phyloP scores from a whole-genome alignment of 2,797 vertebrate species.

The Phalanger gymnotis region DNA sequence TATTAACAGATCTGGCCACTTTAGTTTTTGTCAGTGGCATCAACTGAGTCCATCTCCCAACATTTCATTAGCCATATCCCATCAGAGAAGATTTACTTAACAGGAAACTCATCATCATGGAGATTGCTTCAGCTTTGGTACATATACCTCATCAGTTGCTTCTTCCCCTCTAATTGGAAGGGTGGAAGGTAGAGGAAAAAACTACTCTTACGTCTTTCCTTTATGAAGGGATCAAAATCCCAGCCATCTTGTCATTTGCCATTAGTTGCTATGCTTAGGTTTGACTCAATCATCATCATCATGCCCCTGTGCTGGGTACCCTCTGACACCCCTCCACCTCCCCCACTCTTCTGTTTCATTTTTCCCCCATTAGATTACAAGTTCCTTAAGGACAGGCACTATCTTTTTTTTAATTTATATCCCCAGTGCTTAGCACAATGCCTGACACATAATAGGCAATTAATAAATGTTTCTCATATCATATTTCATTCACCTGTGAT shows the following conservation, averaged over 20 bases:
- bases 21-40: slow-evolving; percentile 98
- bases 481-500: slow-evolving; percentile 91
- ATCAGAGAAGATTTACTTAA: slow-evolving; percentile 94
- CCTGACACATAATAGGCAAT: not conserved
- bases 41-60: slow-evolving; percentile 96
- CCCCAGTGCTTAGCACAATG: not conserved
- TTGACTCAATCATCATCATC: not conserved
- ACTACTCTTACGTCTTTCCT: not conserved
- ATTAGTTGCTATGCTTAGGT: not conserved
- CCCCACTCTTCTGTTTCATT: not conserved
- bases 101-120: not conserved
- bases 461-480: not conserved
- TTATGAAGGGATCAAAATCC: not conserved
- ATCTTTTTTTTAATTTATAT: not conserved
- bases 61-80: slow-evolving; percentile 98
- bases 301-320: too few relatives aligned
- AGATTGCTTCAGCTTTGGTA: not conserved
- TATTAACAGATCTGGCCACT: slow-evolving; percentile 96
- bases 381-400: not conserved
- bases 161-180: not conserved
- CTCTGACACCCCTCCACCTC: not conserved
- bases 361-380: not conserved
- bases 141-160: not conserved
- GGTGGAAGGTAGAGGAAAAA: not conserved
- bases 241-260: not conserved